Conservation (phyloP, 1,140 invertebrate species). For the Apis laboriosa region DNA sequence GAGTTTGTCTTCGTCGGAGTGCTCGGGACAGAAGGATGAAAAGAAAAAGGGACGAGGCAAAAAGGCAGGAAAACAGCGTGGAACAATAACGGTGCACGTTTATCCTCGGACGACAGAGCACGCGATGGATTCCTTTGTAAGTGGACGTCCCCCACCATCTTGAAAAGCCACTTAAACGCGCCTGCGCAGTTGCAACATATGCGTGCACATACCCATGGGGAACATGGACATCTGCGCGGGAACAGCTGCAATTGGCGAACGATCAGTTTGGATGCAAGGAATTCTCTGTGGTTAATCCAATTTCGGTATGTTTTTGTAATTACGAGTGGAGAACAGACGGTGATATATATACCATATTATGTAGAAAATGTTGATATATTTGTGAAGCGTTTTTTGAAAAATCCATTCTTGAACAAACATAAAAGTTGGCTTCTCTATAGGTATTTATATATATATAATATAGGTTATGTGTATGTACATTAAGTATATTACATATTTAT, state of each 20-base stretch:
- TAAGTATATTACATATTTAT: no score
- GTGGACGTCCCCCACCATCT: constrained; percentile 2
- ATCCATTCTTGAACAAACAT: no score
- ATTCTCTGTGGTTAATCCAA: constrained; percentile 52
- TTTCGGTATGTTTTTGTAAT: constrained; percentile 65
- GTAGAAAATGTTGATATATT: no score
- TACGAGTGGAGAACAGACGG: constrained; percentile 17
- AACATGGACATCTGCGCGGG: constrained; percentile 63
- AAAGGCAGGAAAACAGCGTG: constrained; percentile 3
- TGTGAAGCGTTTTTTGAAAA: no score
- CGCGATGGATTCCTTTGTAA: constrained; percentile 18
- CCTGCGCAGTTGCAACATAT: neutral
- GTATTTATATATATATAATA: no score
- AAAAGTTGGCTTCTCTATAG: no score
- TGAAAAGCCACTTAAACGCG: constrained; percentile 16
- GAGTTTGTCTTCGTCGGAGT: neutral
- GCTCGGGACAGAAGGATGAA: neutral
- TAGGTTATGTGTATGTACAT: no score
- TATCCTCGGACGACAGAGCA: neutral
- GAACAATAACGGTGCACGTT: constrained; percentile 45
- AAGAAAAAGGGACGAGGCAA: neutral
- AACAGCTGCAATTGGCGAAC: constrained; percentile 65
- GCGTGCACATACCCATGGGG: constrained; percentile 8
- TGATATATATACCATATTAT: no score
- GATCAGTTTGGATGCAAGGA: constrained; percentile 53